Conservation (phyloP, 2,113 vertebrate species). For the Ochotona curzoniae region DNA sequence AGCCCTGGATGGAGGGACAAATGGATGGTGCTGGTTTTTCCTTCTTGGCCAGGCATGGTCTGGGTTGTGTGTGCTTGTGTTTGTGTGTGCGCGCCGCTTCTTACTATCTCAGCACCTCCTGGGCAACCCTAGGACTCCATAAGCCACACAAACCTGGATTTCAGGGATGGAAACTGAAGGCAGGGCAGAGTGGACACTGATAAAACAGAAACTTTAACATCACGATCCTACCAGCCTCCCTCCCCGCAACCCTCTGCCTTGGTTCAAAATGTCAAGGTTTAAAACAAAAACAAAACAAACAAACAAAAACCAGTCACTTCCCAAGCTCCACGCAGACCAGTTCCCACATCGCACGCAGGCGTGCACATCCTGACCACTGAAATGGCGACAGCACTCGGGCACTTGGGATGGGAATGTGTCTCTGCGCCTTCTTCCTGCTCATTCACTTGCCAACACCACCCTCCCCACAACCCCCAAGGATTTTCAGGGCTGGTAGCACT, state of each 20-base stretch:
- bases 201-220: background rate
- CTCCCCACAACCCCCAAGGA: background rate
- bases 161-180: background rate
- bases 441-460: background rate
- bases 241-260: background rate
- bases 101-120: background rate
- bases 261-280: background rate
- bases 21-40: slow-evolving; percentile 68
- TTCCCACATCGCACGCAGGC: background rate
- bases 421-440: background rate
- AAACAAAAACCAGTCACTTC: background rate
- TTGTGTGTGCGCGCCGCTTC: background rate
- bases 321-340: background rate
- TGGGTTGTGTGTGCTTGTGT: background rate
- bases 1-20: background rate
- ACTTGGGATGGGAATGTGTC: too few relatives aligned
- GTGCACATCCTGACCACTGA: background rate
- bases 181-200: background rate
- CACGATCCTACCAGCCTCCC: background rate
- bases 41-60: background rate
- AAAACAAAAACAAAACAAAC: background rate
- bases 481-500: background rate
- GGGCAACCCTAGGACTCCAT: background rate
- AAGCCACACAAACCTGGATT: background rate
- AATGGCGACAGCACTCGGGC: too few relatives aligned